Conservation (phyloP, 2,888 invertebrate genomes). For the Campoplex capitator region DNA sequence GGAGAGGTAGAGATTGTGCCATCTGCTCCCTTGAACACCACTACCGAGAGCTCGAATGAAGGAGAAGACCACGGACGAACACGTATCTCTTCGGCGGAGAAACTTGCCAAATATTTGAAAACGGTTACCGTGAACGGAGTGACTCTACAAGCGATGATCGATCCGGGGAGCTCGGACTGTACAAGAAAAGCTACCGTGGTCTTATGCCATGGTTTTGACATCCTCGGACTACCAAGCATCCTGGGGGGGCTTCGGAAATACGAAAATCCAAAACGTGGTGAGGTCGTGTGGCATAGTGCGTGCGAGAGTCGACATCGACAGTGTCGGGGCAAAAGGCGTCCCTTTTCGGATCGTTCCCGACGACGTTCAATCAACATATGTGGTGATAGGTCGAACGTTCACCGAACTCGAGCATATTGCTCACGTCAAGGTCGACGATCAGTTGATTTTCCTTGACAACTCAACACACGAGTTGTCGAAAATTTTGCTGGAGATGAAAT, state of each 20-base stretch:
- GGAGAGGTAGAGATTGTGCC: slow-evolving; percentile 42
- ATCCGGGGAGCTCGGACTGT: slow-evolving; percentile 64
- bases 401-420: slow-evolving; percentile 35
- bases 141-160: slow-evolving; percentile 55
- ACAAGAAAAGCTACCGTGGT: slow-evolving; percentile 65
- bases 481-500: slow-evolving; percentile 3
- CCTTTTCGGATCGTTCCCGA: slow-evolving; percentile 71
- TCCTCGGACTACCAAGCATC: slow-evolving; percentile 26
- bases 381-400: slow-evolving; percentile 71
- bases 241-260: slow-evolving; percentile 57
- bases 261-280: slow-evolving; percentile 35
- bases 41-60: background rate
- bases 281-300: slow-evolving; percentile 55
- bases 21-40: background rate
- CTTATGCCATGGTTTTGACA: slow-evolving; percentile 27
- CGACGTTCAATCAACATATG: slow-evolving; percentile 67
- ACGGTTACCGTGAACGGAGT: slow-evolving; percentile 35
- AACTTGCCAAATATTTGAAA: slow-evolving; percentile 65
- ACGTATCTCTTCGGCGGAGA: background rate
- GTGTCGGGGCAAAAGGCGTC: slow-evolving; percentile 59
- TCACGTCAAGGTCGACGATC: slow-evolving; percentile 63
- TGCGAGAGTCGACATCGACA: slow-evolving; percentile 63
- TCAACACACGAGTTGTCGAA: slow-evolving; percentile 14
- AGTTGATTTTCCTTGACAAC: slow-evolving; percentile 16
- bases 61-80: background rate